A percentile compares a stretch with the other conserved stretches of the same genome.
phyloP scores from a whole-genome alignment of 2,888 invertebrate genomes.

The Eupithecia exiguata region DNA sequence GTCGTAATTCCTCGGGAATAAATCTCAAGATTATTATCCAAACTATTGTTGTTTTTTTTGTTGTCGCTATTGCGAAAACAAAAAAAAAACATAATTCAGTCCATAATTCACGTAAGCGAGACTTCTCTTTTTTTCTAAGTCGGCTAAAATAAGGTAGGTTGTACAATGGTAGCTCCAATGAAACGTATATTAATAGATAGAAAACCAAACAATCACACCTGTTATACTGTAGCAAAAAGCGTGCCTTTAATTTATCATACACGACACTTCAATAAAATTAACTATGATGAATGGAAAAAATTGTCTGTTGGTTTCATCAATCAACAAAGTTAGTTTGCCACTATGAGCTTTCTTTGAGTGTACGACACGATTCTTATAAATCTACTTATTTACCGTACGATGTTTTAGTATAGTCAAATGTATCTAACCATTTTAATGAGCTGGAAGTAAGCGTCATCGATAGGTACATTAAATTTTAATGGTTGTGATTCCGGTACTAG shows the following conservation, averaged over 20 bases:
- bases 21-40: too few relatives aligned
- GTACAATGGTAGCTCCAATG: slow-evolving; percentile 3
- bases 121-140: too few relatives aligned
- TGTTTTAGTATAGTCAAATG: too few relatives aligned
- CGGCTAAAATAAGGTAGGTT: too few relatives aligned
- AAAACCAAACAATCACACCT: slow-evolving; percentile 56
- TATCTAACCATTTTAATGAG: neutral
- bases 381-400: neutral
- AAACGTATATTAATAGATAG: slow-evolving; percentile 48
- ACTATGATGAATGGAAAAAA: slow-evolving; percentile 81
- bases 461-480: neutral
- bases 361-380: slow-evolving; percentile 50
- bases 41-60: too few relatives aligned
- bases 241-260: slow-evolving; percentile 66
- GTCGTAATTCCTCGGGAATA: too few relatives aligned
- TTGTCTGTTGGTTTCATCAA: slow-evolving; percentile 71
- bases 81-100: too few relatives aligned
- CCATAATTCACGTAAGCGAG: too few relatives aligned
- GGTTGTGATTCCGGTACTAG: too few relatives aligned
- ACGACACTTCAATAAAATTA: slow-evolving; percentile 80
- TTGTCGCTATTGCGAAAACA: too few relatives aligned
- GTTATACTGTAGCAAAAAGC: slow-evolving; percentile 57
- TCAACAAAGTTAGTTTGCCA: slow-evolving; percentile 71
- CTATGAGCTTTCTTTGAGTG: slow-evolving; percentile 50
- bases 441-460: neutral